Conservation (phyloP, 2,113 vertebrate genomes). For the Baryphthengus martii region DNA sequence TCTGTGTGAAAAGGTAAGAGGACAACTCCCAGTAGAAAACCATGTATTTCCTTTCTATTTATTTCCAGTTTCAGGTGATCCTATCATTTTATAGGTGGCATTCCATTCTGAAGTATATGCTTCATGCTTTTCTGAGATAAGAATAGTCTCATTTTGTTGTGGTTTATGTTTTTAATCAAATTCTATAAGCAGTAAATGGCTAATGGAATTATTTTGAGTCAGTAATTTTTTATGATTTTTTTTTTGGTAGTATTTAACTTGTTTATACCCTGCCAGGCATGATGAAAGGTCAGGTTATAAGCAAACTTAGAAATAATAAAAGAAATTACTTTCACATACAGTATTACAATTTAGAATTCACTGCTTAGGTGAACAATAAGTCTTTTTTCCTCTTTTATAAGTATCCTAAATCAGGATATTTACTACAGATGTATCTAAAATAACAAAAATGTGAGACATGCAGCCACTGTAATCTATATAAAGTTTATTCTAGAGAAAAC, state of each 20-base stretch:
- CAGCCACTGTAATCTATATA: background rate
- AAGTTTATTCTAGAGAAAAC: background rate
- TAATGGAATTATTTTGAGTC: background rate
- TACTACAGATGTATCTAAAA: background rate
- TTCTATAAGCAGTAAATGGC: background rate
- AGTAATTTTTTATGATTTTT: background rate
- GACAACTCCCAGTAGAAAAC: background rate
- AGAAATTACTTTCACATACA: background rate
- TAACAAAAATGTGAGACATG: background rate
- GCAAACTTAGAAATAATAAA: background rate
- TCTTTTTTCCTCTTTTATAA: background rate
- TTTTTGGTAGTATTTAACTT: background rate
- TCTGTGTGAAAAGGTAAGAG: background rate
- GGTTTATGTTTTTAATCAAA: background rate
- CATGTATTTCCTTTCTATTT: background rate
- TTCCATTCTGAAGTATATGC: background rate
- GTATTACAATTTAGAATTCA: background rate
- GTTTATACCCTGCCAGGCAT: background rate
- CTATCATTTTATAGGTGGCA: background rate
- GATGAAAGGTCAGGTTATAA: background rate
- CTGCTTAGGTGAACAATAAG: background rate
- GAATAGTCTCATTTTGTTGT: background rate
- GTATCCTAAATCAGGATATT: background rate
- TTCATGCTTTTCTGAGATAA: background rate
- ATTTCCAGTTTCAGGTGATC: background rate